Conservation (phyloP, 2,888 invertebrate species). For the Trichogramma evanescens region DNA sequence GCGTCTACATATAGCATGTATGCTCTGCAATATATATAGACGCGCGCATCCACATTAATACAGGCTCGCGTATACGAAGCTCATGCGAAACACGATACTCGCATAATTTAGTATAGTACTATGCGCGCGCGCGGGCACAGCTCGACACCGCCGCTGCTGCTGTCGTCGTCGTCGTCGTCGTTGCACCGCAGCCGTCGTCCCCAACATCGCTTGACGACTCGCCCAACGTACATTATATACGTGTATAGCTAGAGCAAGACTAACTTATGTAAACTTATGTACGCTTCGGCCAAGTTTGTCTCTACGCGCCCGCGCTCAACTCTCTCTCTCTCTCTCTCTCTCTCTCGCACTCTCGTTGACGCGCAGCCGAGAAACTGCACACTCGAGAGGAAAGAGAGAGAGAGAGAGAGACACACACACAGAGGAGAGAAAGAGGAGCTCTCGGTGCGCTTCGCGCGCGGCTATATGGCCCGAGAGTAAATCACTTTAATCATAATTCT, state of each 20-base stretch:
- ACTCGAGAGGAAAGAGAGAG: neutral
- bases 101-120: constrained; percentile 16
- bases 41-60: too few species aligned
- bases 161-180: neutral
- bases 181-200: too few species aligned
- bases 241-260: neutral
- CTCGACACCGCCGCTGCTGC: neutral
- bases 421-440: too few species aligned
- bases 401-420: neutral
- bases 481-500: constrained; percentile 20
- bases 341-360: too few species aligned
- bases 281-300: constrained; percentile 3
- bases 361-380: too few species aligned
- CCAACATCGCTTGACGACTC: too few species aligned
- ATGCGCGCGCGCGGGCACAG: neutral
- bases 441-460: neutral
- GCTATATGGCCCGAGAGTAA: neutral
- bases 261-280: constrained; percentile 22
- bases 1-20: too few species aligned
- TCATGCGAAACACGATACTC: constrained; percentile 20
- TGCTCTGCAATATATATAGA: too few species aligned
- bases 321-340: neutral
- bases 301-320: neutral
- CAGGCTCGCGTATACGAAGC: constrained; percentile 15
- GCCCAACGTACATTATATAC: too few species aligned